phyloP scores from a whole-genome alignment of 1,140 invertebrate genomes.

The Rhagoletis pomonella region DNA sequence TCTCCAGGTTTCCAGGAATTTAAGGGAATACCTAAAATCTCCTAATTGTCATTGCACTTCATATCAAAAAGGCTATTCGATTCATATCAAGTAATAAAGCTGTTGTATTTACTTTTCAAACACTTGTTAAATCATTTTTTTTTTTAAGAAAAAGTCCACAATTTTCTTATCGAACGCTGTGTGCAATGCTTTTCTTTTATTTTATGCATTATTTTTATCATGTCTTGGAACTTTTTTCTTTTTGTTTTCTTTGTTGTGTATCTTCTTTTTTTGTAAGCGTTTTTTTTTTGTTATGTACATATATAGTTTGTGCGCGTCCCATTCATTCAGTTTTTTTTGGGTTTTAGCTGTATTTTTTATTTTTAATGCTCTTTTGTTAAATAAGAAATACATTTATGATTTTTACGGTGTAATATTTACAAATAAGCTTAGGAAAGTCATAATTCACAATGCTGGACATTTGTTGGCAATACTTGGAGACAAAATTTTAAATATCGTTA shows the following conservation, averaged over 20 bases:
- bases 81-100: too few species aligned
- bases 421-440: neutral
- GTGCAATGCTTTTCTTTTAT: neutral
- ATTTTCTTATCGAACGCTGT: neutral
- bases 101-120: too few species aligned
- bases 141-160: too few species aligned
- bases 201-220: neutral
- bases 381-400: slow-evolving; percentile 22
- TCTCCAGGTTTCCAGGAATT: too few species aligned
- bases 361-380: neutral
- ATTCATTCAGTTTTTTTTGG: neutral
- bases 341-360: neutral
- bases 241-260: slow-evolving; percentile 6
- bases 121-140: too few species aligned
- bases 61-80: too few species aligned
- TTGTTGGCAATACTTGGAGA: too few species aligned
- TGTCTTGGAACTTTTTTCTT: neutral
- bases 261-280: slow-evolving; percentile 41
- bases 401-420: neutral
- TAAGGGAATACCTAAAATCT: too few species aligned
- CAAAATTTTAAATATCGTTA: too few species aligned
- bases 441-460: too few species aligned
- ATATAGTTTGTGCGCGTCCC: slow-evolving; percentile 11
- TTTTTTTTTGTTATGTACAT: slow-evolving; percentile 12
- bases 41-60: too few species aligned